Evolutionary conservation across 2,113 vertebrate genomes (phyloP), one percentile per base, ranked within the genome.

Genomic region (Petaurus breviceps): DNA sequence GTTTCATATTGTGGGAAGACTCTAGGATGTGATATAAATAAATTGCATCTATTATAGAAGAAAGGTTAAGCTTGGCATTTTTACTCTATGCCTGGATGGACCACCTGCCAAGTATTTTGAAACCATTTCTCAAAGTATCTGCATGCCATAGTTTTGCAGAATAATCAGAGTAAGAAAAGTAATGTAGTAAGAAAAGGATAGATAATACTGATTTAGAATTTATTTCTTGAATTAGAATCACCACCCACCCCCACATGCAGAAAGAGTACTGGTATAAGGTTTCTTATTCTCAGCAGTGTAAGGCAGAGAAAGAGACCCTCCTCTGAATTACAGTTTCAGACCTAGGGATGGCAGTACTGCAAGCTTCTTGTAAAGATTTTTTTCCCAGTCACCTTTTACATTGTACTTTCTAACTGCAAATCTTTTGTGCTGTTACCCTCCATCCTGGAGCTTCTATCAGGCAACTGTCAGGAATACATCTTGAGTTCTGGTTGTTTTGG

Each of bases 331-430:
- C 97, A 97, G 95, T 96, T 97, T 97, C 95, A 96, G 90, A 97
- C 98, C 98, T 96, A 97, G 92, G 97, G 98, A 98, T 98, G 98
- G 98, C 98, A 97, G 98, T 95, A 98, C 96, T 90, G 97, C 92
- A 52, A 98, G 97, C 97, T 97, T 97, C 97, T 93, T 90, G 46
- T 92, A 94, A 77, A 9, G 77, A 95, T 92, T 90, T 51, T 95
- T 90, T 1, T 94, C 95, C n/a, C 68, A 84, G 68, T 8, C 68
- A 43, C 19, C 95, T 97, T 94, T 90, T 26, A 68, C 51, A 91
- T 46, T 96, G 95, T 96, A 90, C 97, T 96, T 96, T 97, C 94
- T 96, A 97, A 55, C n/a, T 94, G 92, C 37, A 28, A 91, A 94
- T 61, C 96, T 94, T 61, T 93, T 84, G 37, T 84, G 68, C 91